Percentiles rank a stretch among this genome's conserved stretches.
Conservation (phyloP, 2,888 invertebrate species). For the Urechis unicinctus region DNA sequence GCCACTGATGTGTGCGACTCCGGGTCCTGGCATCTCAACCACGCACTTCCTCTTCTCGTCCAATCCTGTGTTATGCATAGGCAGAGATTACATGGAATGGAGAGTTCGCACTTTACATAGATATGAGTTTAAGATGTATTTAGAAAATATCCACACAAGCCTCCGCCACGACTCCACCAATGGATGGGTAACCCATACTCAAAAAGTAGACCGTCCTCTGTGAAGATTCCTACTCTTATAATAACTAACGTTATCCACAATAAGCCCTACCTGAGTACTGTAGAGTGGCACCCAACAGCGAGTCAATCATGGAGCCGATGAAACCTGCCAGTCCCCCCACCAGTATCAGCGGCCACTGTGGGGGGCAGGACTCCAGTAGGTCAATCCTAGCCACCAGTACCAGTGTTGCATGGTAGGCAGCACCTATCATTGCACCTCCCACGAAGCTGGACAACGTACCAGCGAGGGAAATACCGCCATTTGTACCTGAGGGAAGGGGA, state of each 20-base stretch:
- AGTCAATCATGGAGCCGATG: constrained; percentile 75
- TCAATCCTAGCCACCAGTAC: constrained; percentile 50
- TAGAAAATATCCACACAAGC: no score
- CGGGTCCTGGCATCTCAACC: constrained; percentile 65
- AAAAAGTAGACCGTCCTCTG: no score
- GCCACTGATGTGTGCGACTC: constrained; percentile 71
- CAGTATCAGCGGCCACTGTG: constrained; percentile 72
- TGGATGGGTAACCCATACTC: no score
- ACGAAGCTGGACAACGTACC: constrained; percentile 58
- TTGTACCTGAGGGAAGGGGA: constrained; percentile 64
- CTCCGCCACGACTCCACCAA: no score
- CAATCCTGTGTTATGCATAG: constrained; percentile 65
- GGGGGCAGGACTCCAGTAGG: constrained; percentile 27
- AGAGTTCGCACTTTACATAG: no score
- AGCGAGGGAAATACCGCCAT: constrained; percentile 70
- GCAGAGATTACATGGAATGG: no score
- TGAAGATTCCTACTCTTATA: no score
- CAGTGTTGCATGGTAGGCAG: constrained; percentile 65
- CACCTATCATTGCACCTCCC: constrained; percentile 68
- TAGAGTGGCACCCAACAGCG: constrained; percentile 73
- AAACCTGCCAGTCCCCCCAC: constrained; percentile 70
- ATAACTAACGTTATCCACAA: no score
- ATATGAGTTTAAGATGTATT: no score
- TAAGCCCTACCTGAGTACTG: constrained; percentile 88
- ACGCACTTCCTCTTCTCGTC: constrained; percentile 61